phyloP scores from a whole-genome alignment of 2,113 vertebrate genomes.

The Stercorarius parasiticus region DNA sequence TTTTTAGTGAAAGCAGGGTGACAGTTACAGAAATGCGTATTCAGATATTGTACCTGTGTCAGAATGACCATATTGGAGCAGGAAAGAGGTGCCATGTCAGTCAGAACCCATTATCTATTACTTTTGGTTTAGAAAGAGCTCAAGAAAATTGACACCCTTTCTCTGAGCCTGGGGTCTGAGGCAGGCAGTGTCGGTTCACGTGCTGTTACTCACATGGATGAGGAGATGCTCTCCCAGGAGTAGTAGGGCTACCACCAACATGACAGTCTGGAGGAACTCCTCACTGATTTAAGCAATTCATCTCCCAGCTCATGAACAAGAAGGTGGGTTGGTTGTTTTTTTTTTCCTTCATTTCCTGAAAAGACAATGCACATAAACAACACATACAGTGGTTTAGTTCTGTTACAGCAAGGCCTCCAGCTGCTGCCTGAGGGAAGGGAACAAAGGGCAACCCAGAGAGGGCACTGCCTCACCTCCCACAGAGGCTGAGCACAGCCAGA shows the following conservation, averaged over 20 bases:
- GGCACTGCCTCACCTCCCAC: too few species aligned
- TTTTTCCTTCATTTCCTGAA: neutral
- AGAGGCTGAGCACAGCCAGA: neutral
- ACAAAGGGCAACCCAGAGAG: neutral
- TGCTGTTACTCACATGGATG: neutral
- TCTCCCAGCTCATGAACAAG: neutral
- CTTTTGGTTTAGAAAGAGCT: neutral
- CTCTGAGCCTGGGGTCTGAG: neutral
- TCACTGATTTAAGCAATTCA: neutral
- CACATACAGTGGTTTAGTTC: neutral
- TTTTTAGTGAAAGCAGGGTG: neutral
- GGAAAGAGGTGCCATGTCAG: neutral
- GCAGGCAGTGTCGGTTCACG: neutral
- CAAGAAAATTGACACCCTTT: fast-evolving
- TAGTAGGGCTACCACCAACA: neutral
- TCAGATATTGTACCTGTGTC: neutral
- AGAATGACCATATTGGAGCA: neutral
- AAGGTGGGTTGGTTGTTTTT: fast-evolving
- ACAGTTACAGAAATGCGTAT: neutral
- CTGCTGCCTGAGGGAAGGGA: neutral
- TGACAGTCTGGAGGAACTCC: neutral
- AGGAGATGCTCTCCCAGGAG: neutral
- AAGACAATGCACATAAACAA: neutral
- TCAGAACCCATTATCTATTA: neutral
- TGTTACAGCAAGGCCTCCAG: neutral